Percentiles rank a stretch among this genome's conserved stretches.
phyloP scores from a whole-genome alignment of 2,888 invertebrate species.

The Glomeris marginata region DNA sequence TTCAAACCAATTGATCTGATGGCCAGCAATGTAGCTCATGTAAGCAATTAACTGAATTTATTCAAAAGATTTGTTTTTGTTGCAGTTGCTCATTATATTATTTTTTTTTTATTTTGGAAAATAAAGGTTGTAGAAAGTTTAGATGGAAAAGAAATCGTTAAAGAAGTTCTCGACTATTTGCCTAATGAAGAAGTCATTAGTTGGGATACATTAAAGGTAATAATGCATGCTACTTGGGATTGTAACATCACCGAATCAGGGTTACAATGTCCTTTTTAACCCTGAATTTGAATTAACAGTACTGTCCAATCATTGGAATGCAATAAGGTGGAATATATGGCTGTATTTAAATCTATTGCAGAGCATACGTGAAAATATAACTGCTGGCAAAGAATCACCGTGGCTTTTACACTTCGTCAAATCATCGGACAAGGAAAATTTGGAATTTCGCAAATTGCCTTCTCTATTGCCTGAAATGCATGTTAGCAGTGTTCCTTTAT shows the following conservation, averaged over 20 bases:
- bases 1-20: constrained; percentile 19
- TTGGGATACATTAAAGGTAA: constrained; percentile 30
- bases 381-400: constrained; percentile 15
- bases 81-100: too few species aligned
- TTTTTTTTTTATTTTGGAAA: background rate
- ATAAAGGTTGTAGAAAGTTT: constrained; percentile 24
- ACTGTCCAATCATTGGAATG: too few species aligned
- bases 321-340: too few species aligned
- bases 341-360: too few species aligned
- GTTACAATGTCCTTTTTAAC: too few species aligned
- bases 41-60: too few species aligned
- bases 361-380: constrained; percentile 25
- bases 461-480: constrained; percentile 38
- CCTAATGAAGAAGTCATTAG: constrained; percentile 38
- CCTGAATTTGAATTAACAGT: too few species aligned
- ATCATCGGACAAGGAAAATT: constrained; percentile 28
- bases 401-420: constrained; percentile 34
- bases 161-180: constrained; percentile 41
- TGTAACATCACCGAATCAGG: too few species aligned
- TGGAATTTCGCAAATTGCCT: constrained; percentile 46
- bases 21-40: constrained; percentile 17
- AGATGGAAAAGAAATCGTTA: constrained; percentile 40
- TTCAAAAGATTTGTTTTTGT: too few species aligned
- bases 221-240: too few species aligned
- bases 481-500: constrained; percentile 18